Evolutionary conservation across 2,797 vertebrate genomes (phyloP).

Genomic region (Otus scops): DNA sequence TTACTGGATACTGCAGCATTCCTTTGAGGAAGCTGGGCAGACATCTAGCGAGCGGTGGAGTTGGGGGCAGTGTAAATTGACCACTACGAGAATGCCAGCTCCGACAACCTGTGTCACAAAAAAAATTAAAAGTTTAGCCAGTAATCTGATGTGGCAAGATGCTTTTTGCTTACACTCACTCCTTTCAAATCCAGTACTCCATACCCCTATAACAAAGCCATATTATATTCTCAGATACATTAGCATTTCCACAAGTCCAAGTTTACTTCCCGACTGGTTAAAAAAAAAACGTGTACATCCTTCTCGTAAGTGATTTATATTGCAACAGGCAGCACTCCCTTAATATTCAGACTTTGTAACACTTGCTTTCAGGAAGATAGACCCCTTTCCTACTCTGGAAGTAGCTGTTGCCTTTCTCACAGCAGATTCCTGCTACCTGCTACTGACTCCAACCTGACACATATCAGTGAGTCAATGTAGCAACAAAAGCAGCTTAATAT

Average conservation of each 20-base stretch:
- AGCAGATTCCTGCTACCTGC: background rate
- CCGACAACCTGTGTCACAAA: background rate
- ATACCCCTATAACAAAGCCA: slow-evolving; percentile 9
- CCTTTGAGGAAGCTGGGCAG: slow-evolving; percentile 45
- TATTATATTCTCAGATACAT: background rate
- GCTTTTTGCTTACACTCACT: background rate
- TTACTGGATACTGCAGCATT: background rate
- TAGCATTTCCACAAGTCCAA: background rate
- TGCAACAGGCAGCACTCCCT: background rate
- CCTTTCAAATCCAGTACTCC: background rate
- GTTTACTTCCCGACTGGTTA: background rate
- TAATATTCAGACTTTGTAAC: background rate
- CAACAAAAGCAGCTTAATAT: slow-evolving; percentile 12
- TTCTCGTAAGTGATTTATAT: background rate
- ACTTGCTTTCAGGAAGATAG: background rate
- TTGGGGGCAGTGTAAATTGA: background rate
- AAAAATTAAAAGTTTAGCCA: slow-evolving; percentile 21
- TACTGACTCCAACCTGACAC: background rate
- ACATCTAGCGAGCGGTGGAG: background rate
- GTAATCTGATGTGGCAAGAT: slow-evolving; percentile 40
- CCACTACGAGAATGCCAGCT: background rate
- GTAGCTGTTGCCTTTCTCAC: background rate
- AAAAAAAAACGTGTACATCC: background rate
- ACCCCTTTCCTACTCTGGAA: background rate
- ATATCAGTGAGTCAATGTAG: background rate